These are phyloP conservation scores for Dinoponera quadriceps DNA, from an alignment of 1,140 invertebrate genomes.

Conservation along the genomic window DNA sequence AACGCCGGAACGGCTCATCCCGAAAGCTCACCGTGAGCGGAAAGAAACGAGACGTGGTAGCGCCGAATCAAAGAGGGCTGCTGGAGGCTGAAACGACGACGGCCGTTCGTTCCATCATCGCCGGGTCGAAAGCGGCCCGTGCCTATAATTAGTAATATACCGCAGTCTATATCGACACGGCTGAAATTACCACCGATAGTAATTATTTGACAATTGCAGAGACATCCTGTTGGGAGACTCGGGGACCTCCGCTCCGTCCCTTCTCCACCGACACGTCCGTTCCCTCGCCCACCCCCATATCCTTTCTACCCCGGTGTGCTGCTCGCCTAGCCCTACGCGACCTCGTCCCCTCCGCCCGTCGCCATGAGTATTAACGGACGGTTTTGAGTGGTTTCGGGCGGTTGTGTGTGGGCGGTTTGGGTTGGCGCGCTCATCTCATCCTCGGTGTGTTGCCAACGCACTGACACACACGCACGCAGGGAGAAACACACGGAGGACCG, in stretches of 20 bases:
- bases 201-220: slow-evolving; percentile 82
- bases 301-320: slow-evolving; percentile 57
- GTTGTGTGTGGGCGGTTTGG: slow-evolving; percentile 75
- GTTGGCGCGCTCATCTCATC: slow-evolving; percentile 73
- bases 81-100: slow-evolving; percentile 40
- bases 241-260: slow-evolving; percentile 61
- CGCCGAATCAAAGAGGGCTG: slow-evolving; percentile 66
- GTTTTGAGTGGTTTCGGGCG: slow-evolving; percentile 79
- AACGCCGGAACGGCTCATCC: neutral
- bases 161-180: slow-evolving; percentile 78
- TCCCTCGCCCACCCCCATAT: slow-evolving; percentile 36
- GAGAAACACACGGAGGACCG: slow-evolving; percentile 38
- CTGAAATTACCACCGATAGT: slow-evolving; percentile 79
- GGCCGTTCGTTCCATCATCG: slow-evolving; percentile 66
- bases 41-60: slow-evolving; percentile 56
- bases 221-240: slow-evolving; percentile 78
- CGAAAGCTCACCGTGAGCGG: slow-evolving; percentile 11
- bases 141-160: slow-evolving; percentile 79
- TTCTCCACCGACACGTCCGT: slow-evolving; percentile 37
- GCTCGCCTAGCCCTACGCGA: slow-evolving; percentile 55
- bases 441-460: slow-evolving; percentile 67
- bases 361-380: slow-evolving; percentile 78
- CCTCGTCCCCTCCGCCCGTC: slow-evolving; percentile 48
- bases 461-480: slow-evolving; percentile 39
- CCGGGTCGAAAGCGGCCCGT: slow-evolving; percentile 58